A percentile compares a stretch with the other conserved stretches of the same genome.
Evolutionary conservation across 2,888 invertebrate genomes (phyloP).

Genomic region (Ashinkailepas kermadecensis): DNA sequence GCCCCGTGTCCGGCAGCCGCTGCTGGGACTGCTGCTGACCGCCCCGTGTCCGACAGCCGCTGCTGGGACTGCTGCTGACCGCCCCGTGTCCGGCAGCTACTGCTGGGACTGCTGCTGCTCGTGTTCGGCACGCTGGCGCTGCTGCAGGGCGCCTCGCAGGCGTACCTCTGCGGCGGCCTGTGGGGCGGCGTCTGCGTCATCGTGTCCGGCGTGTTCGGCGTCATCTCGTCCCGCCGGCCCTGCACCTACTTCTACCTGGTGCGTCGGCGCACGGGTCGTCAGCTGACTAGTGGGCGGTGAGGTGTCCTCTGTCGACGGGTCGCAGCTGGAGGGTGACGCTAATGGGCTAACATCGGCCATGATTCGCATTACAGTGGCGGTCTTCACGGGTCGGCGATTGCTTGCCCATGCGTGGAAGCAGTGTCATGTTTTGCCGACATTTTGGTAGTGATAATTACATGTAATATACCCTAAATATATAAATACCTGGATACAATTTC

Average conservation of each 20-base stretch:
- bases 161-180: conserved; percentile 46
- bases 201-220: conserved; percentile 6
- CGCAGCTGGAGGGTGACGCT: no score
- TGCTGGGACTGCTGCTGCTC: conserved; percentile 51
- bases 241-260: conserved; percentile 17
- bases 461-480: no score
- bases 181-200: conserved; percentile 19
- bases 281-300: no score
- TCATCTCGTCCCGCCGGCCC: not conserved
- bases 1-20: not conserved
- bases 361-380: no score
- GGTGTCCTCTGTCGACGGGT: no score
- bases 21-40: not conserved
- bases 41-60: not conserved
- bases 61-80: not conserved
- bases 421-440: no score
- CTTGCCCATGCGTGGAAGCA: no score
- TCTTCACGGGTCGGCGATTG: no score
- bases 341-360: no score
- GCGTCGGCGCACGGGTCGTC: not conserved
- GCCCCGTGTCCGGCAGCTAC: not conserved
- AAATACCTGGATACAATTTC: no score
- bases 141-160: conserved; percentile 52
- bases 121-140: conserved; percentile 57
- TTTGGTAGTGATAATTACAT: no score